Evolutionary conservation across 2,888 invertebrate genomes (phyloP), one percentile per base, ranked within the genome.

Genomic region (Diaprepes abbreviatus): DNA sequence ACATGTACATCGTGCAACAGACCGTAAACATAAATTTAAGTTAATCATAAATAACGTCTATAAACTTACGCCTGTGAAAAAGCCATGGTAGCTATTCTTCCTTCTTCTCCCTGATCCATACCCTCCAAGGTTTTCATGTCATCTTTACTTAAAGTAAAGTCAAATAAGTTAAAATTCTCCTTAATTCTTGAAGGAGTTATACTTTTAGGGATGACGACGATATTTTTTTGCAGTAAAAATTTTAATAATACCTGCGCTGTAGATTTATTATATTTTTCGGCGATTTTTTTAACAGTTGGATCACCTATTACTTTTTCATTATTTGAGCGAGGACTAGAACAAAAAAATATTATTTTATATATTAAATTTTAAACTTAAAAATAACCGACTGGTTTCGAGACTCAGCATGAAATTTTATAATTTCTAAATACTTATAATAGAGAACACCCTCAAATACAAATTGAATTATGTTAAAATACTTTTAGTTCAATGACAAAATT

Each of bases 151-250:
- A 66, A 35, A 19, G 50, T 24, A 52, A 66, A 66, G 28, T 66
- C 52, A 21, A 66, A 66, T 17, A 66, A 10, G 10, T 31, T 19
- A 19, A 59, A 38, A 21, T 66, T 66, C 7, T 66, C 66, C 14
- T 40, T 3, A 21, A 66, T 50, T 24, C 66, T 59, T 36, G 31
- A 48, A 10, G 57, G 31, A 10, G 57, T 57, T 5, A 58, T 28
- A 45, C 66, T 66, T 58, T 66, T 66, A 9, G 66, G 66, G 17
- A 59, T 66, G 6, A 66, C 52, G 10, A 24, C 66, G 16, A 66
- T 50, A 4, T 60, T 52, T 24, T 59, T 59, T 40, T 66, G 66
- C 3, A 52, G 6, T 16, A 59, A 14, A n/a, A 31, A 66, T 33
- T 57, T 59, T 19, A 66, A 40, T 4, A 66, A 9, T 3, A 66